Evolutionary conservation across 2,113 vertebrate genomes (phyloP).

Genomic region (Siniperca knerii): DNA sequence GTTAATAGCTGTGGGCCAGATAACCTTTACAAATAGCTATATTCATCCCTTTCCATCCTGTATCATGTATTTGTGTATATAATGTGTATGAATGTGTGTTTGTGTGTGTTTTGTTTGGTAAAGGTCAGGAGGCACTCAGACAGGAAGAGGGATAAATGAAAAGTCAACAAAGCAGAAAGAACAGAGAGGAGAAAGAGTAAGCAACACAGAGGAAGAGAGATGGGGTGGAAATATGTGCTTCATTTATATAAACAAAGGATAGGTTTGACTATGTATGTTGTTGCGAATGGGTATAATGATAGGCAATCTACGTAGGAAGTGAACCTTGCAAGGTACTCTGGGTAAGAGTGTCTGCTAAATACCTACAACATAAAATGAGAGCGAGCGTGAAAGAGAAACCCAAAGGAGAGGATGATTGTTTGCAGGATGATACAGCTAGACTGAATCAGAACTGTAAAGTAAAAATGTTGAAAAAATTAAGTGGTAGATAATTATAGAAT

Average conservation of each 20-base stretch:
- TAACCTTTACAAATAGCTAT: constrained; percentile 77
- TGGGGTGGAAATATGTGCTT: constrained; percentile 24
- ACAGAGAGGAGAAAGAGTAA: constrained; percentile 30
- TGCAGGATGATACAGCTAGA: neutral
- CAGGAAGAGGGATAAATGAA: constrained; percentile 78
- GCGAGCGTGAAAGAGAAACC: neutral
- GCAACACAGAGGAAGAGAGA: constrained; percentile 23
- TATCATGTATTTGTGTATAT: constrained; percentile 43
- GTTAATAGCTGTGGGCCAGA: constrained; percentile 39
- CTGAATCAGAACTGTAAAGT: neutral
- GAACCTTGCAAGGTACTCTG: neutral
- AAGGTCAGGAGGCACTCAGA: constrained; percentile 79
- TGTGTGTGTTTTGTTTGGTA: constrained; percentile 61
- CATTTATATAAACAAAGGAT: constrained; percentile 17
- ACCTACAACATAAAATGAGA: neutral
- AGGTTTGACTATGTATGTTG: neutral
- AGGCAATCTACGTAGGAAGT: neutral
- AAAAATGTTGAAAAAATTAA: neutral
- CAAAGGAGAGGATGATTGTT: neutral
- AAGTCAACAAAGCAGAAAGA: constrained; percentile 74
- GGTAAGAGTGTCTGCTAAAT: neutral
- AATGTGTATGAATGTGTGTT: constrained; percentile 26
- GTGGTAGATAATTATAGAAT: neutral
- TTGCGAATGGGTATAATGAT: neutral
- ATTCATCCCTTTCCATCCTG: constrained; percentile 59